phyloP scores from a whole-genome alignment of 1,140 invertebrate genomes.

The Diabrotica undecimpunctata region DNA sequence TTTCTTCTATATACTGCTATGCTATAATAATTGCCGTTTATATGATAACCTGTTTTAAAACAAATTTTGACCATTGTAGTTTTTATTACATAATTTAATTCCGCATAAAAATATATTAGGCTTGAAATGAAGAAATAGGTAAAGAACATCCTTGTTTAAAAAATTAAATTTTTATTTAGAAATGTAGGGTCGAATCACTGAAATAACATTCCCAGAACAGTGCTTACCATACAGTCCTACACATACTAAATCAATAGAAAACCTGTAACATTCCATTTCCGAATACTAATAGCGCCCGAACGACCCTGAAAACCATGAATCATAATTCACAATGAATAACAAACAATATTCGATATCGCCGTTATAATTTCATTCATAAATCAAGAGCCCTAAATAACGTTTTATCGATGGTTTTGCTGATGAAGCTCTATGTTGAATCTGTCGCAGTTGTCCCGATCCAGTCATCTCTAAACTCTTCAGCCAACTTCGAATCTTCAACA shows the following conservation, averaged over 20 bases:
- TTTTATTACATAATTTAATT: too few species aligned
- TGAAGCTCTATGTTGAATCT: neutral
- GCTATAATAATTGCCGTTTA: too few species aligned
- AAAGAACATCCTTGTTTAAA: too few species aligned
- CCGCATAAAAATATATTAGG: too few species aligned
- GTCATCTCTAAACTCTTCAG: neutral
- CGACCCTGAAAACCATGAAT: conserved; percentile 2
- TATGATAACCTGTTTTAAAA: too few species aligned
- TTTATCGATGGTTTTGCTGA: neutral
- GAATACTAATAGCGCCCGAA: neutral
- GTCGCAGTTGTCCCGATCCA: neutral
- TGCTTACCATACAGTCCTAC: too few species aligned
- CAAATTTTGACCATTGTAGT: too few species aligned
- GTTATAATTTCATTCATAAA: conserved; percentile 1
- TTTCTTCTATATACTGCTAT: too few species aligned
- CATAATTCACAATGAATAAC: conserved; percentile 1
- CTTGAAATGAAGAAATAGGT: too few species aligned
- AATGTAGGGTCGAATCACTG: too few species aligned
- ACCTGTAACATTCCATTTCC: neutral
- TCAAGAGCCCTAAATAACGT: neutral
- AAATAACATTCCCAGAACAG: too few species aligned
- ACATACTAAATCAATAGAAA: neutral
- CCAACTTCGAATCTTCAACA: neutral
- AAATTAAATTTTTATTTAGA: too few species aligned
- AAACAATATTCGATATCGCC: neutral